Conservation (phyloP, 2,888 invertebrate genomes). For the Latrodectus hesperus region DNA sequence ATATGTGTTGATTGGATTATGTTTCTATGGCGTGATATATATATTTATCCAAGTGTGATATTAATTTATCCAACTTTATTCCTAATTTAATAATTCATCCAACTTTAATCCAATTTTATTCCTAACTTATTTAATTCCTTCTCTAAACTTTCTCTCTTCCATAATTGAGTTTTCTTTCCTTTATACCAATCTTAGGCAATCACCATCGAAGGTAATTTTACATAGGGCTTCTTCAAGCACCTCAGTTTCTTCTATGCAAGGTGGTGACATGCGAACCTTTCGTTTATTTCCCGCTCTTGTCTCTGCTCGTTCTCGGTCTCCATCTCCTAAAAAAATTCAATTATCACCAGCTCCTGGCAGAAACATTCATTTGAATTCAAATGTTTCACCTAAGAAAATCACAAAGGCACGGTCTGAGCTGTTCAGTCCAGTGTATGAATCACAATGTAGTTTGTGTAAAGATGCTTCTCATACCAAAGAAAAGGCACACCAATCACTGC, state of each 20-base stretch:
- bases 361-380: slow-evolving; percentile 35
- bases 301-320: slow-evolving; percentile 58
- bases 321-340: slow-evolving; percentile 63
- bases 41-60: no score
- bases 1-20: no score
- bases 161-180: slow-evolving; percentile 50
- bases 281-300: slow-evolving; percentile 47
- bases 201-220: slow-evolving; percentile 58
- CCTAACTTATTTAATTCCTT: slow-evolving; percentile 24
- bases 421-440: slow-evolving; percentile 54
- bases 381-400: slow-evolving; percentile 56
- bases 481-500: slow-evolving; percentile 60
- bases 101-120: slow-evolving; percentile 25
- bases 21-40: no score
- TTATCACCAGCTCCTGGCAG: slow-evolving; percentile 28
- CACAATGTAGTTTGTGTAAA: slow-evolving; percentile 32
- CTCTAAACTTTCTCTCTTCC: slow-evolving; percentile 18
- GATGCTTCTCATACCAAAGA: slow-evolving; percentile 50
- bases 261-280: slow-evolving; percentile 42
- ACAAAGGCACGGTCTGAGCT: slow-evolving; percentile 62
- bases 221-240: slow-evolving; percentile 61
- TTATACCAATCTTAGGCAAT: slow-evolving; percentile 55
- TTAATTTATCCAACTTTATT: no score
- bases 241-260: slow-evolving; percentile 56
- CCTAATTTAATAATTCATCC: not conserved